Base-by-base conservation (phyloP, 2,888 invertebrate genomes). In the Cordilura impudica region DNA sequence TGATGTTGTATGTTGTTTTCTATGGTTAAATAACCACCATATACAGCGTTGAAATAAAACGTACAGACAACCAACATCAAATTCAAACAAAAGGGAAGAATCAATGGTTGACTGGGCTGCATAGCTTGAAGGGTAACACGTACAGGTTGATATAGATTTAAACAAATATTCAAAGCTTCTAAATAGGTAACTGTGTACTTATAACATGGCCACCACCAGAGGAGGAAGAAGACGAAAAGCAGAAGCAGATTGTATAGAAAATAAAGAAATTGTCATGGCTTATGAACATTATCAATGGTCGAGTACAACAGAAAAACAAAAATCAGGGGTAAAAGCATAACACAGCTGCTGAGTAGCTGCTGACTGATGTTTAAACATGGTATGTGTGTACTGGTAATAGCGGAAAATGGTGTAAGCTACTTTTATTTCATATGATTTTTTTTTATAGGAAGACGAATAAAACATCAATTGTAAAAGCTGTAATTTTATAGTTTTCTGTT, bases 121-220 rank as follows among this genome's bases (percentile, higher is more conserved):
- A 69, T 67, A 56, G 61, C 67, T 78, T 73, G 61, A 67, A 73
- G 78, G 72, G 78, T 69, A 53, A 69, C 78, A 73, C 61, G 73
- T 67, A 73, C 73, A 76, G 35, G 75, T 76, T 65, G 47, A 76
- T 65, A 58, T 63, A 71, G 45, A 45, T 65, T 43, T 49, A 66
- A 58, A 70, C 49, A 69, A 63, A 69, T 65, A 56, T 35, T 39
- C 23, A 49, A 54, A 71, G 58, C 45, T 21, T 35, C n/a, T n/a
- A n/a, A n/a, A n/a, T 23, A 49, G 26, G 31, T 29, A 21, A 69
- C 29, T 54, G 56, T 29, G 31, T 72, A 66, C 45, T 16, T 47
- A 29, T 21, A 43, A 49, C 45, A 54, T 56, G 54, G 16, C 54
- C 16, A 31, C 14, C 16, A 18, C 5, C 16, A 31, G 4, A 14